These are phyloP conservation scores for Montipora cactus DNA, from an alignment of 64 coral and sea anemone genomes.

Conservation along the genomic window DNA sequence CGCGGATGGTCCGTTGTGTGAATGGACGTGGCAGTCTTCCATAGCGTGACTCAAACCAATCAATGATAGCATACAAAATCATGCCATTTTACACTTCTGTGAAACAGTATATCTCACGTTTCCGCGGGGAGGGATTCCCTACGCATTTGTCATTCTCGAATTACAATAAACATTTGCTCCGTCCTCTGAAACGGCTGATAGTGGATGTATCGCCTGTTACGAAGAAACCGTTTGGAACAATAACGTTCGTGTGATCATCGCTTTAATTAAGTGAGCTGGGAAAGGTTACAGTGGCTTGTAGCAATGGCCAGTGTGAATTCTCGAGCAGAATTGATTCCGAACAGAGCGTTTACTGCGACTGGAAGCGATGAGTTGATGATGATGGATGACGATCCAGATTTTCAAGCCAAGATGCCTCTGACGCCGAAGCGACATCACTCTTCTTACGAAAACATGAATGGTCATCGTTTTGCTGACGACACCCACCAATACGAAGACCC, in stretches of 20 bases:
- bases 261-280: neutral
- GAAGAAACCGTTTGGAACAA: no score
- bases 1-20: neutral
- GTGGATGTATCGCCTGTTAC: neutral
- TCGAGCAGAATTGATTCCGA: conserved; percentile 48
- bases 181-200: neutral
- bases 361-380: conserved; percentile 7
- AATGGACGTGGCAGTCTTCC: no score
- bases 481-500: conserved; percentile 75
- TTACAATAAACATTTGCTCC: conserved; percentile 19
- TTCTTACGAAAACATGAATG: conserved; percentile 78
- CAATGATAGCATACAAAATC: neutral
- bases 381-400: conserved; percentile 47
- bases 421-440: conserved; percentile 27
- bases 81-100: neutral
- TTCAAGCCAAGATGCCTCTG: conserved; percentile 27
- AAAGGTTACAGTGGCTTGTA: neutral
- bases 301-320: conserved; percentile 71
- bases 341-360: conserved; percentile 52
- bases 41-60: conserved; percentile 20
- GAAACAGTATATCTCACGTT: neutral
- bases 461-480: neutral
- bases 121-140: neutral
- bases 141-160: neutral
- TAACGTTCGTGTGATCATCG: neutral